Base-by-base conservation (phyloP, 2,797 vertebrate species). In the Anguilla pacifica region DNA sequence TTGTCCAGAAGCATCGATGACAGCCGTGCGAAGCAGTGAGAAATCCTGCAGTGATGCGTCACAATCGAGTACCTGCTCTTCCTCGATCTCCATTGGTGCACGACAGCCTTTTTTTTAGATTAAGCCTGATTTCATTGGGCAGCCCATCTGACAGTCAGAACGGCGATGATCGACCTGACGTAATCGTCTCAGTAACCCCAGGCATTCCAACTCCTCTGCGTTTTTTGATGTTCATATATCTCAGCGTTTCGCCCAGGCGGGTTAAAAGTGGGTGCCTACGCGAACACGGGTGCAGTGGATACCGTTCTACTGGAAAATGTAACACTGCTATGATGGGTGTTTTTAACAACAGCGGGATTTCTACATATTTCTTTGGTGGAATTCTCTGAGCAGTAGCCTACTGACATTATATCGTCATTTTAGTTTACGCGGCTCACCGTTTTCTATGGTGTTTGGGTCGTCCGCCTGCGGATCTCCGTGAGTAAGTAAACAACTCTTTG, bases 21-120 rank as follows among this genome's bases (percentile, higher is more conserved):
- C 92, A 90, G 93, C 89, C 91, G 93, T 90, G 92, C 90, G 87
- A 92, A 91, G 94, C 90, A 89, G 93, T 92, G 90, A 93, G 95
- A 95, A 94, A 94, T 96, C 96, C 96, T 96, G 96, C 96, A 97
- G 95, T 96, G 94, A 95, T 93, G 93, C 96, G 96, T 97, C 96
- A 97, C 94, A 87, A 1, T 9, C 31, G 22, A 79, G 31, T 31
- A 70, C 88, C 90, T 88, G 87, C 83, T 83, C 53, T 77, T 19
- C 0, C 22, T 55, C 31, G 0, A 0, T 87, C 3, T 6, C 53
- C 0, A 97, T 96, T 96, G 96, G 96, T 84, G 90, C 1, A 3
- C 0, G 0, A 0, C 0, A 0, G 6, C 64, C 88, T n/a, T 92
- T 85, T 13, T 88, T 94, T 92, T 91, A 17, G 4, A 1, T 1